These are phyloP conservation scores for Gopherus flavomarginatus DNA, from an alignment of 2,113 vertebrate genomes.

Conservation along the genomic window DNA sequence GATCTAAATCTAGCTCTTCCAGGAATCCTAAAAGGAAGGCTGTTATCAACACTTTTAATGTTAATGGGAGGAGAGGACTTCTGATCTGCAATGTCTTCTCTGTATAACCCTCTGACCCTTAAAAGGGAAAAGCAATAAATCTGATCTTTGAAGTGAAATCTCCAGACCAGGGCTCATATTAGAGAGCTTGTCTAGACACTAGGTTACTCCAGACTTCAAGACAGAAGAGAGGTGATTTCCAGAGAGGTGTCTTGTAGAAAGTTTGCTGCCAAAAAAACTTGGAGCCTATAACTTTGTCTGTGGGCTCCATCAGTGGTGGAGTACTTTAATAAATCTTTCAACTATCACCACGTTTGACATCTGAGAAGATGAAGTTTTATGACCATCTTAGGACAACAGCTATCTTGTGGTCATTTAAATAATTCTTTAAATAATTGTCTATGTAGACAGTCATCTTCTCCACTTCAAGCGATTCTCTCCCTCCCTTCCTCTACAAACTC, in stretches of 20 bases:
- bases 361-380: background rate
- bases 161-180: background rate
- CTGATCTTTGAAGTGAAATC: background rate
- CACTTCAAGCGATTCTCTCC: background rate
- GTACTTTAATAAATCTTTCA: background rate
- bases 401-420: background rate
- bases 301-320: background rate
- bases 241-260: background rate
- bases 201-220: background rate
- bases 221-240: constrained; percentile 5
- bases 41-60: constrained; percentile 33
- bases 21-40: constrained; percentile 12
- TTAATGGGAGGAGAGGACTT: background rate
- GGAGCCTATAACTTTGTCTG: background rate
- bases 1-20: constrained; percentile 19
- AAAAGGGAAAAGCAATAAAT: background rate
- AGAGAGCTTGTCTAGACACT: background rate
- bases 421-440: background rate
- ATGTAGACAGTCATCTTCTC: background rate
- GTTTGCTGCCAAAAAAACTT: background rate
- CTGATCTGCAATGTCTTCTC: background rate
- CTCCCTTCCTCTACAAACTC: background rate
- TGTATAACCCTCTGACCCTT: background rate
- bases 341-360: background rate
- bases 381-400: background rate